Base-by-base conservation (phyloP, 2,113 vertebrate genomes). In the Excalfactoria chinensis region DNA sequence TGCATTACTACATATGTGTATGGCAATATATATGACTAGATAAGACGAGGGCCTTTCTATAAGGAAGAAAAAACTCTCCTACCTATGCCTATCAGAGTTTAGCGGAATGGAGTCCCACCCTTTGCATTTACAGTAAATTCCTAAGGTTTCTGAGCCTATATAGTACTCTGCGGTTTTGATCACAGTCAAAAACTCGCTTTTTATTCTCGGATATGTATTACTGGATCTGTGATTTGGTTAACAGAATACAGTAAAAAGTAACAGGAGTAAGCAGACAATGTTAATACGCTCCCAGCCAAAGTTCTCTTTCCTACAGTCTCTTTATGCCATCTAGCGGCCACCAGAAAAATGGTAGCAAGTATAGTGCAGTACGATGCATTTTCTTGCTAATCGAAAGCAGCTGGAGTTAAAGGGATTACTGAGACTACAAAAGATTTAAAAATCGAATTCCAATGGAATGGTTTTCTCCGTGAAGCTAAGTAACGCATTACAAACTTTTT, bases 271-370 rank as follows among this genome's bases (percentile, higher is more conserved):
- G 20, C 0, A 17, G 20, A 26, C 1, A 3, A 40, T 3, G 28
- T 30, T 30, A 22, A 5, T 2, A 2, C 2, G 2, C 12, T 19
- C 25, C 28, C 5, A 13, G 5, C 9, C 15, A 1, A 5, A 6
- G 4, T 14, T 7, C 6, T 20, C 11, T 22, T 8, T 77, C 20
- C 64, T 90, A 21, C 21, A 58, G 90, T 71, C 8, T 32, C 71
- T 67, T 40, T 78, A 0, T 48, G 97, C 97, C 98, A 97, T 71
- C 98, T 97, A 95, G 97, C 77, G 97, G 93, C n/a, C 6, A 1
- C 5, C 7, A 49, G 25, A 8, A 16, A 44, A 40, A 51, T 1
- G 3, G 8, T 17, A 13, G 12, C 7, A 41, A 60, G 71, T 2
- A 3, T 8, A n/a, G 6, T 2, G 4, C 6, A 44, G 14, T 0